A percentile compares a stretch with the other conserved stretches of the same genome.
These are phyloP conservation scores for Bradynema listronoti DNA, from an alignment of 1,140 invertebrate species.

Conservation along the genomic window DNA sequence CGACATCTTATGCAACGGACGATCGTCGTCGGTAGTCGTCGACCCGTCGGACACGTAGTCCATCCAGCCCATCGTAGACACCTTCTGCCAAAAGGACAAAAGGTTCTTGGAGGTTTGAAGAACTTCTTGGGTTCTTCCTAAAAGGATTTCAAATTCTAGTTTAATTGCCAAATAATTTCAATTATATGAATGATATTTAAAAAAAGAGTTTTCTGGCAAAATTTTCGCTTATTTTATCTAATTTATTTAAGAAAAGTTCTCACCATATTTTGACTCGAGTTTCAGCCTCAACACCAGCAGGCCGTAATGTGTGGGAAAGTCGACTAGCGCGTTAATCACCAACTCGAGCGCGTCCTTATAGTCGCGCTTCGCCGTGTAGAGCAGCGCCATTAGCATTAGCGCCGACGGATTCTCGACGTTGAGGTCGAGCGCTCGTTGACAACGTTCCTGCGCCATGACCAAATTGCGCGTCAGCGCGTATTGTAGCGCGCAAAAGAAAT, in stretches of 20 bases:
- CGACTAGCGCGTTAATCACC: constrained; percentile 43
- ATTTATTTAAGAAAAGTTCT: constrained; percentile 6
- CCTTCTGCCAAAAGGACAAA: constrained; percentile 44
- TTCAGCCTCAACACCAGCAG: constrained; percentile 51
- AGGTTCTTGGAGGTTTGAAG: constrained; percentile 47
- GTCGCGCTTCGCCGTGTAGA: constrained; percentile 53
- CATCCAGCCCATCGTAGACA: too few species aligned
- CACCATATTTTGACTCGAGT: constrained; percentile 50
- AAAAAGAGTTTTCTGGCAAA: too few species aligned
- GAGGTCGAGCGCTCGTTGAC: constrained; percentile 41
- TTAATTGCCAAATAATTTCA: too few species aligned
- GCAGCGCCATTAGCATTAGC: constrained; percentile 51
- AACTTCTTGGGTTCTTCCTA: constrained; percentile 47
- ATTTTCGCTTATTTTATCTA: too few species aligned
- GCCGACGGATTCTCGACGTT: constrained; percentile 50
- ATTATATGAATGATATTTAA: too few species aligned
- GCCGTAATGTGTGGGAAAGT: constrained; percentile 57
- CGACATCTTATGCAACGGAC: too few species aligned
- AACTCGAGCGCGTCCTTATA: constrained; percentile 51
- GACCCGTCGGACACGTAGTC: constrained; percentile 19
- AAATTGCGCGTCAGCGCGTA: constrained; percentile 48
- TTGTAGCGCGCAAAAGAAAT: constrained; percentile 55
- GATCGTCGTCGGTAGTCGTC: background rate
- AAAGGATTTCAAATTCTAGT: constrained; percentile 4
- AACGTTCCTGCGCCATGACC: constrained; percentile 42